Evolutionary conservation across 2,113 vertebrate species (phyloP).

Genomic region (Scatophagus argus): DNA sequence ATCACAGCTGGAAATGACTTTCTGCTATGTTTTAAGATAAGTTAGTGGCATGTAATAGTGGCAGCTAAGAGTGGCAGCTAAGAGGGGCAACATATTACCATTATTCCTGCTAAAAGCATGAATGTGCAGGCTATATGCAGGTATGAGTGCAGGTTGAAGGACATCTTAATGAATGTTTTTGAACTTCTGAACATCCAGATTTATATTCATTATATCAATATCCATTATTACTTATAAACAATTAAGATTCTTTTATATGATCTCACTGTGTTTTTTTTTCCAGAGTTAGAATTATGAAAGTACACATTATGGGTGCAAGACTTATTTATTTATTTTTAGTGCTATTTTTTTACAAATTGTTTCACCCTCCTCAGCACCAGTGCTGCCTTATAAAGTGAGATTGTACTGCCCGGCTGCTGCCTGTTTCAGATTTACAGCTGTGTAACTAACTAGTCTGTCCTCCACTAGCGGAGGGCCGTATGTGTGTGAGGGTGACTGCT

Average conservation of each 20-base stretch:
- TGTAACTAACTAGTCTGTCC: conserved; percentile 28
- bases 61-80: not conserved
- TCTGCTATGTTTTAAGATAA: not conserved
- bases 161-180: not conserved
- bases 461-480: not conserved
- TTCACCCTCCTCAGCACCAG: not conserved
- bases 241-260: not conserved
- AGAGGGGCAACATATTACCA: not conserved
- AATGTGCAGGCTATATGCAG: too few species aligned
- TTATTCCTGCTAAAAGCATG: not conserved
- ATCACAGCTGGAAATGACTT: too few species aligned
- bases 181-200: too few species aligned
- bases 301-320: not conserved
- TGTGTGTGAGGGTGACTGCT: not conserved
- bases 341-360: not conserved
- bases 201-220: too few species aligned
- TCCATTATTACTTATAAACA: too few species aligned
- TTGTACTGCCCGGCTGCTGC: not conserved
- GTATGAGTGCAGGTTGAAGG: too few species aligned
- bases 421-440: conserved; percentile 27
- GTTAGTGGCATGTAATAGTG: not conserved
- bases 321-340: not conserved
- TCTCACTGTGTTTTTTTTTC: not conserved
- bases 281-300: not conserved
- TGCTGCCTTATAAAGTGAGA: not conserved